A percentile compares a stretch with the other conserved stretches of the same genome.
Conservation (phyloP, 2,113 vertebrate genomes). For the Hippotragus niger region DNA sequence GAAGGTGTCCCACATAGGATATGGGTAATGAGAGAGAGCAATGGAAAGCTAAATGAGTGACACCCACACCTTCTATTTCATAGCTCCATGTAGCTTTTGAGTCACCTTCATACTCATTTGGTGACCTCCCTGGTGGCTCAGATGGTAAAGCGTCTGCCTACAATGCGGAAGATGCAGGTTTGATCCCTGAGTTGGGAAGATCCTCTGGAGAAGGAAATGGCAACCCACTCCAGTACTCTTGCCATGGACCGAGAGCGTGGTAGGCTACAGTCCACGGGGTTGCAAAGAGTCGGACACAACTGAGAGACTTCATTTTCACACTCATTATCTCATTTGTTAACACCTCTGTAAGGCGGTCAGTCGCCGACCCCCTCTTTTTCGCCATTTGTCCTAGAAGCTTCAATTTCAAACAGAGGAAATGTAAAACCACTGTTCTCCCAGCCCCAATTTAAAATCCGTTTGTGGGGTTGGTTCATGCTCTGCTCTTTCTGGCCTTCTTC, state of each 20-base stretch:
- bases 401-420: background rate
- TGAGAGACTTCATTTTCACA: background rate
- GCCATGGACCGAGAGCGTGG: background rate
- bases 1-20: background rate
- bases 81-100: background rate
- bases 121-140: background rate
- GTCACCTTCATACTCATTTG: background rate
- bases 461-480: background rate
- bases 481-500: background rate
- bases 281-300: background rate
- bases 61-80: background rate
- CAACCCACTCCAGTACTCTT: background rate
- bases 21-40: background rate
- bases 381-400: background rate
- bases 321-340: background rate
- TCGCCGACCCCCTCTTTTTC: background rate
- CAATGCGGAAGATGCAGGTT: background rate
- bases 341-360: background rate
- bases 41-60: background rate
- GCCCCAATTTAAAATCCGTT: background rate
- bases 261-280: background rate
- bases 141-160: background rate
- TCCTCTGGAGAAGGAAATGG: background rate
- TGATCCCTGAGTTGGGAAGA: background rate
- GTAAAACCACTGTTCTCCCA: background rate